Base-by-base conservation (phyloP, 2,888 invertebrate species). In the Cryptus armator region DNA sequence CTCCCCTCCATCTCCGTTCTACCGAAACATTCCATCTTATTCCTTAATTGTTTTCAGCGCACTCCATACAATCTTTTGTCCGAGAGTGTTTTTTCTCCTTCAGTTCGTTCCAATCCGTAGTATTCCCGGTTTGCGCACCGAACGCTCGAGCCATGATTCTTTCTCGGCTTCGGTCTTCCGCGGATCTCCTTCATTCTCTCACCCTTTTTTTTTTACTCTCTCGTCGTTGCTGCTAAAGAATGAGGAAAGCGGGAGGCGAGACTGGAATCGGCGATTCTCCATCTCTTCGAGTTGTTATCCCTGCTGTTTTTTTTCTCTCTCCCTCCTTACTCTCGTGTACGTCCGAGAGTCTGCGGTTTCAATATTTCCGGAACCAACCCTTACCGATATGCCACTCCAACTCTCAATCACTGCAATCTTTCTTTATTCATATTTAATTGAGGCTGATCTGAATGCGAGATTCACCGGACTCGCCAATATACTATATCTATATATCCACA, bases 1-100 rank as follows among this genome's bases (percentile, higher is more conserved):
- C 44, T 2, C 3, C 24, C 12, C 19, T 4, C 56, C 56, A 10
- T 24, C 1, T 12, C 56, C 4, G 24, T 24, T 24, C 12, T 19
- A 19, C 56, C 12, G 10, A 48, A 53, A 74, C 37, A 56, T 81
- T 59, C 86, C 81, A 84, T 86, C 86, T 86, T 87, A 86, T 83
- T 81, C 84, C 51, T 68, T 81, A 75, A 87, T 87, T 85, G 84
- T 87, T 81, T 86, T 79, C 79, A 81, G 37, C 77, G 44, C 44
- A 53, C 72, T 70, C 56, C 62, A 46, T 71, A 51, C 81, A 48
- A 68, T 74, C 81, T 81, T 81, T 75, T 59, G 59, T 74, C 68
- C n/a, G 19, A 46, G 12, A 46, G 44, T 68, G 16, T 51, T 66
- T 83, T 67, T 29, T 43, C 32, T 29, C 24, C 14, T 32, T 64